Conservation (phyloP, 1,140 invertebrate genomes). For the Lethrus apterus region DNA sequence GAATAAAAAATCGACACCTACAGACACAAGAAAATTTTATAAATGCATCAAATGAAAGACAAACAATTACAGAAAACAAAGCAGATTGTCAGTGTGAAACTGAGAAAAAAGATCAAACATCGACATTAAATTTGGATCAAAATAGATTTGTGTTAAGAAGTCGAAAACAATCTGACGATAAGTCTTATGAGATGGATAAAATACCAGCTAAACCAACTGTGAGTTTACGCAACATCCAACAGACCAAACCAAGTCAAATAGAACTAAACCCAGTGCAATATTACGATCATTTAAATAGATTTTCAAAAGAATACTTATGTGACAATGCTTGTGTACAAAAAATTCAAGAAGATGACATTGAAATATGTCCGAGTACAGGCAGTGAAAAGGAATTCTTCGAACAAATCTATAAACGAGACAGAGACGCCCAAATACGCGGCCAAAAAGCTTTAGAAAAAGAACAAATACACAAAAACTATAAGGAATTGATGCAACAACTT, state of each 20-base stretch:
- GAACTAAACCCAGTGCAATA: conserved; percentile 22
- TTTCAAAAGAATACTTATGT: conserved; percentile 13
- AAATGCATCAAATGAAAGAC: too few species aligned
- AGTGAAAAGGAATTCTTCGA: conserved; percentile 27
- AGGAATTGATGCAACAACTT: conserved; percentile 42
- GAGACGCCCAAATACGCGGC: conserved; percentile 39
- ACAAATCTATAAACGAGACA: conserved; percentile 26
- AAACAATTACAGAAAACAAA: too few species aligned
- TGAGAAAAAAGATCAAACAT: too few species aligned
- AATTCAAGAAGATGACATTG: conserved; percentile 17
- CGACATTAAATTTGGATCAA: too few species aligned
- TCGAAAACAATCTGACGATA: too few species aligned
- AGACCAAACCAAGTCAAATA: neutral
- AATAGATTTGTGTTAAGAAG: too few species aligned
- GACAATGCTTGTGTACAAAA: conserved; percentile 15
- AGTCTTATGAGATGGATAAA: too few species aligned
- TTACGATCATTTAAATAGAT: conserved; percentile 23
- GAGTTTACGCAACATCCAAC: conserved; percentile 5
- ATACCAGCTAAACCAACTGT: conserved; percentile 13
- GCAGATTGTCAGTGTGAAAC: too few species aligned
- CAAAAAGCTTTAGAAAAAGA: conserved; percentile 44
- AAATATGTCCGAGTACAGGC: conserved; percentile 18
- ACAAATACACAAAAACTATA: conserved; percentile 44
- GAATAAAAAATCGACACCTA: conserved; percentile 28
- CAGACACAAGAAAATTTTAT: too few species aligned